phyloP scores from a whole-genome alignment of 2,797 vertebrate species.

The Martes flavigula region DNA sequence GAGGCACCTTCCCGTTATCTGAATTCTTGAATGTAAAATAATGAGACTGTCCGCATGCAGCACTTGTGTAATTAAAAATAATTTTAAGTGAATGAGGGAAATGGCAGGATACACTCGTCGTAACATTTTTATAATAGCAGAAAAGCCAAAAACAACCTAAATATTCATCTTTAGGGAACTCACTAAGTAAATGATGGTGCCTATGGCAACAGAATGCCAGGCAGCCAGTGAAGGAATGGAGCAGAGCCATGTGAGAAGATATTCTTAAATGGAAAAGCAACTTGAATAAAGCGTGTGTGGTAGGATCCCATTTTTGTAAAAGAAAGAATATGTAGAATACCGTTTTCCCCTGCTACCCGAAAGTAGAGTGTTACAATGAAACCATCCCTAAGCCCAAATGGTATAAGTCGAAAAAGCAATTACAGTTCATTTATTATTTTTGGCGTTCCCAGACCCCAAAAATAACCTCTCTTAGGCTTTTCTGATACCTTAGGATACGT shows the following conservation, averaged over 20 bases:
- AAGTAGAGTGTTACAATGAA: background rate
- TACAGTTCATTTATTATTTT: background rate
- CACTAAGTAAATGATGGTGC: slow-evolving; percentile 26
- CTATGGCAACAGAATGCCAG: slow-evolving; percentile 53
- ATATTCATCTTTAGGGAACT: slow-evolving; percentile 13
- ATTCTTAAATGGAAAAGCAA: background rate
- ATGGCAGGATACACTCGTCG: background rate
- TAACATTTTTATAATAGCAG: background rate
- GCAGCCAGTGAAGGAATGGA: background rate
- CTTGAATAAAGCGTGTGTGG: background rate
- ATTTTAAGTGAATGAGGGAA: slow-evolving; percentile 19
- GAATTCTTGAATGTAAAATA: background rate
- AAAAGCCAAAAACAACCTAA: slow-evolving; percentile 28
- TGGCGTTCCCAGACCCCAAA: background rate
- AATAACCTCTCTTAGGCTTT: background rate
- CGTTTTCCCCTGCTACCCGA: background rate
- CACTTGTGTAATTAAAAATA: slow-evolving; percentile 43
- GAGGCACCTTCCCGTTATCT: background rate
- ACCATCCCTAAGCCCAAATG: background rate
- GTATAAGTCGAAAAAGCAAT: background rate
- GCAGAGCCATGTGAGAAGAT: background rate
- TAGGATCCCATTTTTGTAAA: background rate
- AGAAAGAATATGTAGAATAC: background rate
- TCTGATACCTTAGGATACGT: background rate
- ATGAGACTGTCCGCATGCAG: background rate